Conservation (phyloP, 2,888 invertebrate genomes). For the Biston stratarius region DNA sequence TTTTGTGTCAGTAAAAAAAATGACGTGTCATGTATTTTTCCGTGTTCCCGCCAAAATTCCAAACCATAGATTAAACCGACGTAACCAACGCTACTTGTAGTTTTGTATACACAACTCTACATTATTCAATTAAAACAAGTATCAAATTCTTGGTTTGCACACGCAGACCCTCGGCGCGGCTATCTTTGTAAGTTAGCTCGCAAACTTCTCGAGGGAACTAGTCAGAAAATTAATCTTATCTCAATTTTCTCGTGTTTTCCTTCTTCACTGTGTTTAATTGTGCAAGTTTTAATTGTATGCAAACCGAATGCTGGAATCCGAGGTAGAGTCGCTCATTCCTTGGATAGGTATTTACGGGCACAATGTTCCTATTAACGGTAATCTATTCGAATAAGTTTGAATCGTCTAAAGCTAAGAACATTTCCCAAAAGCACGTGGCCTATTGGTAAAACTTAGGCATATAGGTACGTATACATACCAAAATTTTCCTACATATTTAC, state of each 20-base stretch:
- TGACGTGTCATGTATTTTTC: too few species aligned
- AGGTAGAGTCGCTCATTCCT: slow-evolving; percentile 58
- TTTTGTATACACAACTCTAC: slow-evolving; percentile 28
- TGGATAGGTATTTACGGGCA: slow-evolving; percentile 36
- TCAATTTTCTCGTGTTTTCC: slow-evolving; percentile 78
- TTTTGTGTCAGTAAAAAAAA: too few species aligned
- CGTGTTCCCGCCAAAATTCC: not conserved
- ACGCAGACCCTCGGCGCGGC: slow-evolving; percentile 53
- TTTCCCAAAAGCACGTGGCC: too few species aligned
- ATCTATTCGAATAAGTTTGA: not conserved
- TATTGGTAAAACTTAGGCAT: too few species aligned
- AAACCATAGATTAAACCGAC: slow-evolving; percentile 1
- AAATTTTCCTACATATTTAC: not conserved
- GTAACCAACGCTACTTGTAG: slow-evolving; percentile 4
- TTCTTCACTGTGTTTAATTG: slow-evolving; percentile 75
- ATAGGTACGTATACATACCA: too few species aligned
- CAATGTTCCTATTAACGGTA: slow-evolving; percentile 11
- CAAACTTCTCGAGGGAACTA: slow-evolving; percentile 68
- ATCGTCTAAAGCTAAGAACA: too few species aligned
- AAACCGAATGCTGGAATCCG: slow-evolving; percentile 66
- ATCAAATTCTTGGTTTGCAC: slow-evolving; percentile 48
- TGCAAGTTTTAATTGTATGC: slow-evolving; percentile 82
- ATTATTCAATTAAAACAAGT: slow-evolving; percentile 52
- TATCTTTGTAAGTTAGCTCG: slow-evolving; percentile 62
- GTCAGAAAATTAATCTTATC: slow-evolving; percentile 81